Evolutionary conservation across 2,113 vertebrate species (phyloP).

Genomic region (Ictalurus punctatus): DNA sequence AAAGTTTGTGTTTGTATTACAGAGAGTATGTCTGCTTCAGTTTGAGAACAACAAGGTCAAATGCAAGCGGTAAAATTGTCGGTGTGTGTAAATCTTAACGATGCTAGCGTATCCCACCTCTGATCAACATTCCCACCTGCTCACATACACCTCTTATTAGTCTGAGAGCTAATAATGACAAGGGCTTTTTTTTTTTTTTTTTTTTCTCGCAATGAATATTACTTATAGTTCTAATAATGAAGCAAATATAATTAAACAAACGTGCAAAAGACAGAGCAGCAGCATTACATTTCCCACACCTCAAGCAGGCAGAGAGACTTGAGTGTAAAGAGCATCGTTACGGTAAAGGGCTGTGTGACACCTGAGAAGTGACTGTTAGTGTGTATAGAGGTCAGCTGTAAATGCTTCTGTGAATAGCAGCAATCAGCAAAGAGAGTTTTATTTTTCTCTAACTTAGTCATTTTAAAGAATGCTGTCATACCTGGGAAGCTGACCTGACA

Average conservation of each 20-base stretch:
- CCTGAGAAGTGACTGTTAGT: not conserved
- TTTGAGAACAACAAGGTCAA: not conserved
- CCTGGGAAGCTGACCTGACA: not conserved
- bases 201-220: not conserved
- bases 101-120: not conserved
- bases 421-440: conserved; percentile 18
- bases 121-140: not conserved
- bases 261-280: not conserved
- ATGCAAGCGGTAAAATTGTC: not conserved
- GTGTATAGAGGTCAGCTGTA: conserved; percentile 1
- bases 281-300: not conserved
- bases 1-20: no score
- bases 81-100: not conserved
- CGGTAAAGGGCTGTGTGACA: not conserved
- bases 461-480: not conserved
- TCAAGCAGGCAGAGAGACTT: not conserved
- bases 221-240: not conserved
- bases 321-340: not conserved
- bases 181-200: not conserved
- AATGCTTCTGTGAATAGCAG: conserved; percentile 16
- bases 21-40: not conserved
- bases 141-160: not conserved
- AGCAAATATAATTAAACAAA: not conserved
- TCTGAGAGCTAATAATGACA: not conserved
- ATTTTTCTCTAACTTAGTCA: not conserved